Conservation (phyloP, 2,113 vertebrate genomes). For the Poeciliopsis occidentalis region DNA sequence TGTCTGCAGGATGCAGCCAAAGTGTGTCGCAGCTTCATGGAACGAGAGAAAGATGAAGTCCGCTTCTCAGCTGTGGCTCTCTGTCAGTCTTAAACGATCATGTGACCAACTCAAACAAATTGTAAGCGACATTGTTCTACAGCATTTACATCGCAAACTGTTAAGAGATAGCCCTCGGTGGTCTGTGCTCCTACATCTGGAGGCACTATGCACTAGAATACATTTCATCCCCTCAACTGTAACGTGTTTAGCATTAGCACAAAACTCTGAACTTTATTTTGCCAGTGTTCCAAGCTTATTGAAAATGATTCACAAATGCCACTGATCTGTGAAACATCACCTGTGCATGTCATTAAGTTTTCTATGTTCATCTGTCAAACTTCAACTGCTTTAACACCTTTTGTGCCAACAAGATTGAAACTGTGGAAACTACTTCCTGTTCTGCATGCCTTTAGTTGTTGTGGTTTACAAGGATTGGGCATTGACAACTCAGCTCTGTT, state of each 20-base stretch:
- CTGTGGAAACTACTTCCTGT: not conserved
- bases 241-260: slow-evolving; percentile 37
- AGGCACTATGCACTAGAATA: slow-evolving; percentile 62
- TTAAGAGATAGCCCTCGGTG: slow-evolving; percentile 27
- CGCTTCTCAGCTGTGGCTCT: slow-evolving; percentile 95
- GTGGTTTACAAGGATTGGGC: slow-evolving; percentile 35
- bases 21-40: slow-evolving; percentile 90
- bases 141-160: slow-evolving; percentile 42
- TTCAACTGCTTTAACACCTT: slow-evolving; percentile 50
- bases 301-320: slow-evolving; percentile 22
- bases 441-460: slow-evolving; percentile 29
- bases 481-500: slow-evolving; percentile 41
- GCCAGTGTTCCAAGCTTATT: slow-evolving; percentile 28
- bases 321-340: slow-evolving; percentile 25
- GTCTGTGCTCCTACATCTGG: slow-evolving; percentile 54
- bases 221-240: slow-evolving; percentile 41
- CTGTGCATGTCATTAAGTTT: slow-evolving; percentile 22
- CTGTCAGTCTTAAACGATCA: slow-evolving; percentile 80
- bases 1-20: slow-evolving; percentile 87
- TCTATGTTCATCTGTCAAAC: slow-evolving; percentile 16
- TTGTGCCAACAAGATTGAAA: slow-evolving; percentile 41
- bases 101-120: not conserved
- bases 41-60: slow-evolving; percentile 91
- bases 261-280: slow-evolving; percentile 2
- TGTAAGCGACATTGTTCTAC: slow-evolving; percentile 39